Evolutionary conservation across 2,888 invertebrate species (phyloP).

Genomic region (Drosophila mimetica): DNA sequence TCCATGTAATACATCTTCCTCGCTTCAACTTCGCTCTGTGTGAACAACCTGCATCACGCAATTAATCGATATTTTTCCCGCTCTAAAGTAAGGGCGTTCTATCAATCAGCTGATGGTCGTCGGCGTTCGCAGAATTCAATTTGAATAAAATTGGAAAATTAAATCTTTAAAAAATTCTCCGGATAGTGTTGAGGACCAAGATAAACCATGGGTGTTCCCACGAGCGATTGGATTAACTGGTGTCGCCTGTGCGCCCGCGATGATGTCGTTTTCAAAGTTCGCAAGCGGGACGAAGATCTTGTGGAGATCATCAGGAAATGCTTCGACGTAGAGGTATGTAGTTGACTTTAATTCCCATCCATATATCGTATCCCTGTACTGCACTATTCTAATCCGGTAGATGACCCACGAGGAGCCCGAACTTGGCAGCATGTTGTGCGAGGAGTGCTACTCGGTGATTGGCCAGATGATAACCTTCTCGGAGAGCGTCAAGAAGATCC

Average conservation of each 20-base stretch:
- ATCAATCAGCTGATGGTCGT: background rate
- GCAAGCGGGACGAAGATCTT: conserved; percentile 36
- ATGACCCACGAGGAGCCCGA: conserved; percentile 58
- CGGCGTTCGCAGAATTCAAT: background rate
- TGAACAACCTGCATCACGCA: no score
- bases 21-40: no score
- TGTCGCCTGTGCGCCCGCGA: conserved; percentile 63
- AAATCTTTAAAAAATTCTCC: background rate
- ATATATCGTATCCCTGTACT: background rate
- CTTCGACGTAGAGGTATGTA: conserved; percentile 64
- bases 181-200: background rate
- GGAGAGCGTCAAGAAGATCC: conserved; percentile 57
- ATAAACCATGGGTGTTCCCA: conserved; percentile 6
- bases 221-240: conserved; percentile 55
- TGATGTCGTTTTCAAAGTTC: conserved; percentile 34
- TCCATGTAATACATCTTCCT: no score
- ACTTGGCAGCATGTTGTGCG: conserved; percentile 57
- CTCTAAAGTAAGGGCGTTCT: no score
- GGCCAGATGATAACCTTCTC: conserved; percentile 35
- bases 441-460: conserved; percentile 45
- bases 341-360: background rate
- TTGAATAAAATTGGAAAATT: no score
- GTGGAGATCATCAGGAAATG: conserved; percentile 60
- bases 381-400: conserved; percentile 9
- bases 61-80: no score